phyloP scores from a whole-genome alignment of 2,113 vertebrate genomes.

The Chlamydotis undulata region DNA sequence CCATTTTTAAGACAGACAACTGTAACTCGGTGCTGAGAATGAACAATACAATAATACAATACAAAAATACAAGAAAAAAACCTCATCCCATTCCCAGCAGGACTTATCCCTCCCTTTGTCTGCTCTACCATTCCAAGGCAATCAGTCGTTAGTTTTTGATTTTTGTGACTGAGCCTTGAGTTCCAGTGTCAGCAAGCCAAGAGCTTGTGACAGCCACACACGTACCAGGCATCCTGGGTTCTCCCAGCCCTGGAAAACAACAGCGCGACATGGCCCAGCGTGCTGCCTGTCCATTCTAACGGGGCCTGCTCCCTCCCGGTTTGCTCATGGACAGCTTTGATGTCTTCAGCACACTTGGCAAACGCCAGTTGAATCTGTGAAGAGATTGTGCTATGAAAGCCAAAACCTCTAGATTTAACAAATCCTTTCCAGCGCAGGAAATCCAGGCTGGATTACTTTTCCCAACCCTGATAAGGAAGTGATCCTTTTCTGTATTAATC shows the following conservation, averaged over 20 bases:
- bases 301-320: neutral
- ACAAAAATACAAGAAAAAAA: neutral
- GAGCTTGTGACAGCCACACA: neutral
- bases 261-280: constrained; percentile 67
- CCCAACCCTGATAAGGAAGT: neutral
- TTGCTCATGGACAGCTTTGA: constrained; percentile 71
- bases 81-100: neutral
- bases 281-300: constrained; percentile 66
- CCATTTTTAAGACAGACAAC: neutral
- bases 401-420: neutral
- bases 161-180: neutral
- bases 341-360: constrained; percentile 84
- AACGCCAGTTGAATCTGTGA: constrained; percentile 84
- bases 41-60: neutral
- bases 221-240: constrained; percentile 85
- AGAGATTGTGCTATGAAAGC: neutral
- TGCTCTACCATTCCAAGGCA: neutral
- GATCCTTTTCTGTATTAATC: neutral
- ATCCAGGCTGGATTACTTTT: neutral
- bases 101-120: neutral
- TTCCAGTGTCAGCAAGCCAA: neutral
- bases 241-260: constrained; percentile 83
- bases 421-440: no score
- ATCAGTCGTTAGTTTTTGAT: neutral
- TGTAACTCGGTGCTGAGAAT: neutral